A percentile compares a stretch with the other conserved stretches of the same genome.
Evolutionary conservation across 2,113 vertebrate species (phyloP).

Genomic region (Tragelaphus strepsiceros): DNA sequence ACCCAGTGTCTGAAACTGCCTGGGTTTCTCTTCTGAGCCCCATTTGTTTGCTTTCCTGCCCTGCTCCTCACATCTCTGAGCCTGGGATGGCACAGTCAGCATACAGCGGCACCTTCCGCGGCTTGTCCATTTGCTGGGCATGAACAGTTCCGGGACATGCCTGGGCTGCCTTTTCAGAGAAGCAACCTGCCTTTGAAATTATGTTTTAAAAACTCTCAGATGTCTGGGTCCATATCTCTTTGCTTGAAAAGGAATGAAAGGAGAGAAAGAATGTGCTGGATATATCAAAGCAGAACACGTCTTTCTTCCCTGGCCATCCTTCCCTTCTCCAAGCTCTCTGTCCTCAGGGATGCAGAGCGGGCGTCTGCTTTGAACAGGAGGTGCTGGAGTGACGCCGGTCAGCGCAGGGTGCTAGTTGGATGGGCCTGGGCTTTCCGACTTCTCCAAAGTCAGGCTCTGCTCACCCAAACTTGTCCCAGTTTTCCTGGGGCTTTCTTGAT

Average conservation of each 20-base stretch:
- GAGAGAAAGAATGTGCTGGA: background rate
- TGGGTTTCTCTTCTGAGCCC: background rate
- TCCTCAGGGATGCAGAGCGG: background rate
- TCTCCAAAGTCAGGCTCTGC: background rate
- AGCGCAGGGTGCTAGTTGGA: rapidly evolving
- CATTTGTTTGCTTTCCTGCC: background rate
- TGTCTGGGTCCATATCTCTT: constrained; percentile 32
- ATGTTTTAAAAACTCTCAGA: constrained; percentile 40
- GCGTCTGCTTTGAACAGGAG: background rate
- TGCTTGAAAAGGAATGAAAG: constrained; percentile 10
- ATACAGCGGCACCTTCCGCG: rapidly evolving
- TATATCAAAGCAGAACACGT: constrained; percentile 4
- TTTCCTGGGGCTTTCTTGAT: background rate
- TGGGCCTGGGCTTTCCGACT: background rate
- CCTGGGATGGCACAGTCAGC: background rate
- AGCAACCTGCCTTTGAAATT: constrained; percentile 50
- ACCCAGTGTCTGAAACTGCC: rapidly evolving
- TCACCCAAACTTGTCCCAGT: background rate
- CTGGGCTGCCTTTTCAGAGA: constrained; percentile 38
- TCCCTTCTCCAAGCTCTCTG: background rate
- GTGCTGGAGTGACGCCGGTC: background rate
- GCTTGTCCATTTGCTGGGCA: background rate
- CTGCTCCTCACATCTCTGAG: rapidly evolving
- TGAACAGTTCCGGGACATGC: background rate
- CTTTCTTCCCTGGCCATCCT: background rate